These are phyloP conservation scores for Dreissena polymorpha DNA, from an alignment of 1,140 invertebrate genomes.

Conservation along the genomic window DNA sequence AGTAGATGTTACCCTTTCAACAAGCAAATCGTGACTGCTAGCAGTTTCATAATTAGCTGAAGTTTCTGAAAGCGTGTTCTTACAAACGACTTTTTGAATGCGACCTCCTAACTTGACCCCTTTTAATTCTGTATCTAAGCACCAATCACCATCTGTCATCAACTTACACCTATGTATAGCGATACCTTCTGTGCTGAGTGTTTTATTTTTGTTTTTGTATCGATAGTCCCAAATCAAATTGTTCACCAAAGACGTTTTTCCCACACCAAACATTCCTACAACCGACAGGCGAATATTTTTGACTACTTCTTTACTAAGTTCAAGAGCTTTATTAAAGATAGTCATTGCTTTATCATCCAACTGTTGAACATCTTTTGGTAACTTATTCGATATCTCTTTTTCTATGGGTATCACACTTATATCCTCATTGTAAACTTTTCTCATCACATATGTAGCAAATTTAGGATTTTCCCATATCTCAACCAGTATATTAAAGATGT, in stretches of 20 bases:
- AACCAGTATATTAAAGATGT: conserved; percentile 1
- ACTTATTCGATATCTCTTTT: neutral
- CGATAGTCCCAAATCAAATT: neutral
- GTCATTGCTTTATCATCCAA: conserved; percentile 11
- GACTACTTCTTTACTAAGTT: neutral
- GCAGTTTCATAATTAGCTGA: neutral
- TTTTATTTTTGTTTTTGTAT: neutral
- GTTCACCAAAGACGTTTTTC: conserved; percentile 39
- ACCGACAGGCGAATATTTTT: conserved; percentile 27
- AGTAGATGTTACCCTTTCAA: neutral
- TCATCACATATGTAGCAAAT: conserved; percentile 3
- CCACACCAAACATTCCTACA: conserved; percentile 42
- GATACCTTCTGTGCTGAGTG: neutral
- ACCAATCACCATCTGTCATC: neutral
- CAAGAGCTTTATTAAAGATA: conserved; percentile 5
- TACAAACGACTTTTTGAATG: neutral
- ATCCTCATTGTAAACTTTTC: neutral
- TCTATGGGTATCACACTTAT: neutral
- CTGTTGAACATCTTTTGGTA: neutral
- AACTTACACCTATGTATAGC: neutral
- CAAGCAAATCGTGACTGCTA: too few species aligned
- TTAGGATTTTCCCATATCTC: conserved; percentile 2
- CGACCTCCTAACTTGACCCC: neutral
- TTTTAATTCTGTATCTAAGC: neutral
- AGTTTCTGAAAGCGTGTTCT: neutral